Percentiles rank a stretch among this genome's conserved stretches.
phyloP scores from a whole-genome alignment of 1,140 invertebrate species.

The Trachymyrmex septentrionalis region DNA sequence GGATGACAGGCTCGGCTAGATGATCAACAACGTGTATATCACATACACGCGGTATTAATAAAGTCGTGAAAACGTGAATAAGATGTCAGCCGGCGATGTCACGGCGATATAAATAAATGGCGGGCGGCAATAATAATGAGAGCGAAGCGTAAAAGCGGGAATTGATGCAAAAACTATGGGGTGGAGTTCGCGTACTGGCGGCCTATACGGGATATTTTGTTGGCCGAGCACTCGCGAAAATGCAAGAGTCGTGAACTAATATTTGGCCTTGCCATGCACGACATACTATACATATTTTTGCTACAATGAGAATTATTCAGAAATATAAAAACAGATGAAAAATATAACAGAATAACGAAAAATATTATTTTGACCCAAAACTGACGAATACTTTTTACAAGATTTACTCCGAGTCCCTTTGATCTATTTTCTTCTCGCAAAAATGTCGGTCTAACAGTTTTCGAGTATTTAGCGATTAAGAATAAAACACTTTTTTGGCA shows the following conservation, averaged over 20 bases:
- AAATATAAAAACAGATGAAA: neutral
- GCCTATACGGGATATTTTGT: neutral
- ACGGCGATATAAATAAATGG: conserved; percentile 57
- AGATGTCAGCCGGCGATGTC: conserved; percentile 62
- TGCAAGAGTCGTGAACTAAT: neutral
- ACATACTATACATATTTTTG: neutral
- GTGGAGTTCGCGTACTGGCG: neutral
- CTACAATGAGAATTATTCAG: neutral
- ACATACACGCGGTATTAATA: conserved; percentile 63
- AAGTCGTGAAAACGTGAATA: conserved; percentile 61
- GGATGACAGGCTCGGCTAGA: conserved; percentile 56
- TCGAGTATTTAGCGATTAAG: conserved; percentile 8
- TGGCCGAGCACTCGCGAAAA: neutral
- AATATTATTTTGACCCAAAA: neutral
- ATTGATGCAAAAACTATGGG: conserved; percentile 20
- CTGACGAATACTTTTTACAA: neutral
- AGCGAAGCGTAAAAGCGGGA: conserved; percentile 20
- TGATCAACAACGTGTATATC: conserved; percentile 64
- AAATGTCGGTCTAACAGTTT: neutral
- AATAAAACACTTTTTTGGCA: neutral
- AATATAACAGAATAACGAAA: neutral
- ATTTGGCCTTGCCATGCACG: neutral
- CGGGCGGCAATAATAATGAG: conserved; percentile 45
- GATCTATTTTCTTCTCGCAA: neutral
- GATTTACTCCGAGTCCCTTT: neutral